Evolutionary conservation across 2,797 vertebrate species (phyloP), one percentile per base, ranked within the genome.

Genomic region (Telmatherina bonti): DNA sequence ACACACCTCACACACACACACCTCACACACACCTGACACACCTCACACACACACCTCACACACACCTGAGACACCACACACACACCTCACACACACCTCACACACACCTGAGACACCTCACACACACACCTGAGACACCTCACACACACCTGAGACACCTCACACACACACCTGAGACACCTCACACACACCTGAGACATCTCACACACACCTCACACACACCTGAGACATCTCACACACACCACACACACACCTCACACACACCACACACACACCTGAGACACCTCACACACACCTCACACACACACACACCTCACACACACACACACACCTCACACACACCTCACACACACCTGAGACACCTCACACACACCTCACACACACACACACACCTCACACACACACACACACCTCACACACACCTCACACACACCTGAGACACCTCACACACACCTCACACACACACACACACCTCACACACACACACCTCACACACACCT

Each of bases 401-500:
- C n/a, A n/a, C 30, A 31, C 30, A 31, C 3, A 53, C 49, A 72
- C 41, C 75, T 5, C 18, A 59, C 9, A 27, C 4, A 56, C 20
- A 15, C 41, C 12, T 58, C 0, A 15, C 7, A 35, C 33, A 35
- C 41, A 43, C 0, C 24, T 26, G 0, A 31, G 15, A 36, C n/a
- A 38, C 33, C 36, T 1, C 1, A 35, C 33, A 35, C 33, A 35
- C 33, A 35, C 7, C 30, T 7, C 3, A n/a, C 58, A 13, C 30
- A 31, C 3, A n/a, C n/a, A n/a, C n/a, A n/a, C n/a, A n/a, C n/a
- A n/a, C n/a, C n/a, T n/a, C n/a, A n/a, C n/a, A n/a, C n/a, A n/a
- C n/a, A n/a, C n/a, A n/a, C n/a, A n/a, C n/a, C n/a, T n/a, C 30
- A 31, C 30, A 31, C 3, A 53, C 49, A 72, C 41, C 75, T 5